A percentile compares a stretch with the other conserved stretches of the same genome.
These are phyloP conservation scores for Bugulina stolonifera DNA, from an alignment of 2,888 invertebrate species.

Conservation along the genomic window DNA sequence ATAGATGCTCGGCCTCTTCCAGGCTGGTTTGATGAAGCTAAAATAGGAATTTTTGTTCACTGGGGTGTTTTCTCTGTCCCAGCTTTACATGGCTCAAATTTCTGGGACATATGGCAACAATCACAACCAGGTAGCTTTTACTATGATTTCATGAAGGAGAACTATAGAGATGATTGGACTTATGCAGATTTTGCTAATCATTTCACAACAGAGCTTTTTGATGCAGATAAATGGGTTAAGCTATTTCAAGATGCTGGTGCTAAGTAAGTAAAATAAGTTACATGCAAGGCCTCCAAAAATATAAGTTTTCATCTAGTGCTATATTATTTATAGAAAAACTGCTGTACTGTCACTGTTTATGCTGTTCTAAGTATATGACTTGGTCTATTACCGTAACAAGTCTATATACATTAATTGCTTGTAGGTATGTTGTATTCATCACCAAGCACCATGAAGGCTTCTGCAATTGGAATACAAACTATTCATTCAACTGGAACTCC, in stretches of 20 bases:
- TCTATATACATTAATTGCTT: constrained; percentile 32
- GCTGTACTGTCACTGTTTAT: too few relatives aligned
- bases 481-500: constrained; percentile 79
- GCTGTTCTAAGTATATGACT: too few relatives aligned
- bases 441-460: constrained; percentile 85
- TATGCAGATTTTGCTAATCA: constrained; percentile 83
- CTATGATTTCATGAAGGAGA: constrained; percentile 67
- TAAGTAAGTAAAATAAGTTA: constrained; percentile 65
- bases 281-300: too few relatives aligned
- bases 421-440: constrained; percentile 72
- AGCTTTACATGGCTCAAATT: constrained; percentile 67
- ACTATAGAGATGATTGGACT: constrained; percentile 75
- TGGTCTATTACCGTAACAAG: too few relatives aligned
- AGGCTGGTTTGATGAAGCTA: constrained; percentile 54
- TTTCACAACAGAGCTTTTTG: constrained; percentile 79
- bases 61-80: constrained; percentile 56
- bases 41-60: constrained; percentile 56
- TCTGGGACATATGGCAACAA: constrained; percentile 73
- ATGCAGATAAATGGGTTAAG: constrained; percentile 74
- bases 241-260: constrained; percentile 78
- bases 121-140: constrained; percentile 33
- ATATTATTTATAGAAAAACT: too few relatives aligned
- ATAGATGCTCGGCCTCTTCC: constrained; percentile 52
- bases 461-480: constrained; percentile 74
- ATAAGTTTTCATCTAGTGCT: too few relatives aligned